A percentile compares a stretch with the other conserved stretches of the same genome.
These are phyloP conservation scores for Varecia variegata DNA, from an alignment of 2,797 vertebrate genomes.

Conservation along the genomic window DNA sequence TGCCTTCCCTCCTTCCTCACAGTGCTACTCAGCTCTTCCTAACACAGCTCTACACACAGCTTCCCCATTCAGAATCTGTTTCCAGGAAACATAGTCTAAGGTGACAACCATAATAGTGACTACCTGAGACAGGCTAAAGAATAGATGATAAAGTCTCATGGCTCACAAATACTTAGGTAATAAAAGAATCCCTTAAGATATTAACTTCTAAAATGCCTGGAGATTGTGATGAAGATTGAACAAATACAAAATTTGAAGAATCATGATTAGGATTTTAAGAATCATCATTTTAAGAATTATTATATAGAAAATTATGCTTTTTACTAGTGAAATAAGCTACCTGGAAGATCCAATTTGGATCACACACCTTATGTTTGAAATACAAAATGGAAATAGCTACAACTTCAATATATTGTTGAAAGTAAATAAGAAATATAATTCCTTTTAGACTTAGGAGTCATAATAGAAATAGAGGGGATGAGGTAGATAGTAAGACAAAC, in stretches of 20 bases:
- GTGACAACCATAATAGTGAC: background rate
- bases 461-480: background rate
- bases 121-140: background rate
- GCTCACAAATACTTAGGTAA: background rate
- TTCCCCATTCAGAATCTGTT: rapidly evolving
- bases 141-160: background rate
- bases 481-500: background rate
- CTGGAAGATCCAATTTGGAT: background rate
- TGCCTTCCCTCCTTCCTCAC: background rate
- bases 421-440: background rate
- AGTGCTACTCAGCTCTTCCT: background rate
- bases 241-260: background rate
- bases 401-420: background rate
- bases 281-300: background rate
- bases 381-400: background rate
- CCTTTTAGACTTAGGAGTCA: background rate
- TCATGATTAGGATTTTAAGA: background rate
- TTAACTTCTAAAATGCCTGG: background rate
- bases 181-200: background rate
- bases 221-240: background rate
- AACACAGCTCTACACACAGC: background rate
- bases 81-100: background rate
- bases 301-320: background rate
- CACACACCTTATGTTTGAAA: background rate
- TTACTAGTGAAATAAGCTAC: background rate